A percentile compares a stretch with the other conserved stretches of the same genome.
phyloP scores from a whole-genome alignment of 53 echinoderm and acorn worm genomes.

The Crossaster papposus region DNA sequence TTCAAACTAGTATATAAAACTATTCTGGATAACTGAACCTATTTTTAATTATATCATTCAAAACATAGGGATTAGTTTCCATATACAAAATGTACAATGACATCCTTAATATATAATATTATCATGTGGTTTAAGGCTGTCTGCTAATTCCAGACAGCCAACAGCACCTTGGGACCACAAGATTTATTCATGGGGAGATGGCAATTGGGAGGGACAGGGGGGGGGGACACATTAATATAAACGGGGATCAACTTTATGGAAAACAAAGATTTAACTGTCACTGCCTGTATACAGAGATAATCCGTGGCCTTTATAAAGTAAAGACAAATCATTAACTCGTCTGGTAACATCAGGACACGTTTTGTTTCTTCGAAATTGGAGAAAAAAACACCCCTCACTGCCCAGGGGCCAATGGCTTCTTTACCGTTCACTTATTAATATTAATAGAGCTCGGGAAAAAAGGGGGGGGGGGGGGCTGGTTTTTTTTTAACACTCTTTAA shows the following conservation, averaged over 20 bases:
- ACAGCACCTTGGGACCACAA: neutral
- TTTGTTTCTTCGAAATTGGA: constrained; percentile 14
- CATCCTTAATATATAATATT: constrained; percentile 3
- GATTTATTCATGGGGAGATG: neutral
- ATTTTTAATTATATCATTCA: neutral
- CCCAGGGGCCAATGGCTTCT: constrained; percentile 40
- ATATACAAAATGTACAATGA: no score
- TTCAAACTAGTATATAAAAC: neutral
- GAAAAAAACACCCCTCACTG: neutral
- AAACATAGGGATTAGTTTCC: neutral
- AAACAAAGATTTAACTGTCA: neutral
- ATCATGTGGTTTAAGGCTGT: neutral
- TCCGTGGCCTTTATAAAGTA: neutral
- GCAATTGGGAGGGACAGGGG: neutral
- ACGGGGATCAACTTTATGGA: neutral
- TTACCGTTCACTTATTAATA: constrained; percentile 39
- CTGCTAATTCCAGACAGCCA: constrained; percentile 16
- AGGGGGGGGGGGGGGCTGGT: neutral
- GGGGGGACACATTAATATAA: neutral
- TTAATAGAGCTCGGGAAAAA: neutral
- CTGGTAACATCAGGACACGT: constrained; percentile 2
- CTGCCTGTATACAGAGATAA: neutral
- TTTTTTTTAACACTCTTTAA: neutral
- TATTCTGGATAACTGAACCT: neutral
- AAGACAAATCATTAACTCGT: neutral